phyloP scores from a whole-genome alignment of 2,797 vertebrate genomes.

The Cheirogaleus major region DNA sequence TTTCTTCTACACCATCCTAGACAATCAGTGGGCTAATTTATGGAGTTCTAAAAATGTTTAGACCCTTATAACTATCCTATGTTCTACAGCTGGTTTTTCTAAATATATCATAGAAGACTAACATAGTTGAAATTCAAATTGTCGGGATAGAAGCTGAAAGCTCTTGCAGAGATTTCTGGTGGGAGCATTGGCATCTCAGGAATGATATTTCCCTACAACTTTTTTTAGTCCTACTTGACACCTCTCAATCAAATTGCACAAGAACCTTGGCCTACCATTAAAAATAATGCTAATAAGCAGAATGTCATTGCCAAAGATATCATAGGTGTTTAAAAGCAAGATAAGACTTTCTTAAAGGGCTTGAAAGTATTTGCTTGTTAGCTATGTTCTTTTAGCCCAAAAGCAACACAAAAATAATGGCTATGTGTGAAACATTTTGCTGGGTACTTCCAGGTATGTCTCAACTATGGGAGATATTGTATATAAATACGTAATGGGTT shows the following conservation, averaged over 20 bases:
- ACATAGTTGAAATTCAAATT: not conserved
- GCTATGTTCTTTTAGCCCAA: not conserved
- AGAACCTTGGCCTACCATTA: not conserved
- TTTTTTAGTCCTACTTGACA: conserved; percentile 21
- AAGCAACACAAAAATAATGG: not conserved
- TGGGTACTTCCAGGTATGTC: not conserved
- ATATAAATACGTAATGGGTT: not conserved
- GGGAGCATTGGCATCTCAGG: not conserved
- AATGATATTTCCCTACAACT: not conserved
- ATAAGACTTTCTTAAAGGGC: not conserved
- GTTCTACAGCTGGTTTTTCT: conserved; percentile 33
- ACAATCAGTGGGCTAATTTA: not conserved
- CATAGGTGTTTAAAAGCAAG: conserved; percentile 20
- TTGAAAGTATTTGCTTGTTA: conserved; percentile 22
- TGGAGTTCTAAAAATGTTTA: not conserved
- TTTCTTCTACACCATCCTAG: not conserved
- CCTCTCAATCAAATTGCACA: conserved; percentile 50
- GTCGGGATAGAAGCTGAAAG: not conserved
- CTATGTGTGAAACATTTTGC: not conserved
- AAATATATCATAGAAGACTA: conserved; percentile 21
- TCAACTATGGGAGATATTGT: not conserved
- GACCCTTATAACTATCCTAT: not conserved
- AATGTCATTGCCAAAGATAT: not conserved
- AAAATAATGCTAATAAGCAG: not conserved
- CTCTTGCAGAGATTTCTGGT: not conserved